Base-by-base conservation (phyloP, 2,888 invertebrate species). In the Nemapogon koenigi region DNA sequence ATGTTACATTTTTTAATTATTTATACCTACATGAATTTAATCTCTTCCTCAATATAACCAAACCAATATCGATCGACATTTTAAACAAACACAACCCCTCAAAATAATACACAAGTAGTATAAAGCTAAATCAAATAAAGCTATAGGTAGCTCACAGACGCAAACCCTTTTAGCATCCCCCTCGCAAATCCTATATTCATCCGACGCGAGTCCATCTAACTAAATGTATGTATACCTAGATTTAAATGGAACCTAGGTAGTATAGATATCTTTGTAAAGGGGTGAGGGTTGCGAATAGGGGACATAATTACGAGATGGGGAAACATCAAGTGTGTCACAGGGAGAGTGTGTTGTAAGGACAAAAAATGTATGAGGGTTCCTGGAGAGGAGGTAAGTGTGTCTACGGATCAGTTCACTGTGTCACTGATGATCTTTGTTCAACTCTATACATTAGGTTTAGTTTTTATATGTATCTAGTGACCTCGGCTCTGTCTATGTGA, bases 351-450 rank as follows among this genome's bases (percentile, higher is more conserved):
- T 65, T 69, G 67, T 63, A 67, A 68, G 72, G 67, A 70, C 67
- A 17, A 75, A 73, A 78, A 75, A 71, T 69, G 62, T 58, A 32
- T 16, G 58, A 63, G 69, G 70, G 69, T n/a, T n/a, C 19, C 25
- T 17, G 29, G 55, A 58, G 57, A 57, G 56, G 65, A 63, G 70
- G 68, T 72, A 70, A 75, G 68, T 73, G 72, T 75, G 76, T 60
- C 75, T 50, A 62, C 55, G 66, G 66, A 55, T 66, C 71, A 65
- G 76, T 75, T 76, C 76, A 78, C 73, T 76, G 70, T 78, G 76
- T 76, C 76, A 78, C 59, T 63, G 64, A 57, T 71, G 68, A 70
- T 73, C 64, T 72, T 69, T 67, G 18, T n/a, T 28, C 28, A 28
- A n/a, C n/a, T n/a, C n/a, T n/a, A n/a, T n/a, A n/a, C n/a, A n/a